These are phyloP conservation scores for Lerema accius DNA, from an alignment of 1,140 invertebrate genomes.

Conservation along the genomic window DNA sequence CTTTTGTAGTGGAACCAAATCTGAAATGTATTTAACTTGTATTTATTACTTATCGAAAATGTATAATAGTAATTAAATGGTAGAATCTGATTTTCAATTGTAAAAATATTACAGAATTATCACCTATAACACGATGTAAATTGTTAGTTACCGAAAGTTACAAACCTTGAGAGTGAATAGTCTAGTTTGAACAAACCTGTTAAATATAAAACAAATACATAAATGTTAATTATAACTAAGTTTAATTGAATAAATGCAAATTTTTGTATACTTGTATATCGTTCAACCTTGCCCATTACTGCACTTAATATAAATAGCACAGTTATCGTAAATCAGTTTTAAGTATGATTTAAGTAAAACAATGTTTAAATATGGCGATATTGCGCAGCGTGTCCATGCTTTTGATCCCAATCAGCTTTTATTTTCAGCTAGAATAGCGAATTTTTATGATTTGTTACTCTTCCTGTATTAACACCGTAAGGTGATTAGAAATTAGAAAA, in stretches of 20 bases:
- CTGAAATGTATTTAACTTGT: constrained; percentile 39
- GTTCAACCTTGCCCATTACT: constrained; percentile 52
- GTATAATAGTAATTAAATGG: constrained; percentile 39
- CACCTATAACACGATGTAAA: constrained; percentile 48
- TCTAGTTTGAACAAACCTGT: constrained; percentile 25
- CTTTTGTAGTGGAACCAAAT: constrained; percentile 52
- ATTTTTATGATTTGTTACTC: constrained; percentile 9
- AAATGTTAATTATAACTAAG: constrained; percentile 60
- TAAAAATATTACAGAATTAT: constrained; percentile 50
- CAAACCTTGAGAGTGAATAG: constrained; percentile 35
- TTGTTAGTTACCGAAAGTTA: constrained; percentile 57
- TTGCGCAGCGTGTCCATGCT: constrained; percentile 37
- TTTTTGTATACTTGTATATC: constrained; percentile 61
- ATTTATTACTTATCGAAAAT: constrained; percentile 38
- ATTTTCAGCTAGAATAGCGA: not conserved
- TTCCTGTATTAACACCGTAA: not conserved
- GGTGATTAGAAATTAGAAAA: not conserved
- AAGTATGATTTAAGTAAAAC: constrained; percentile 23
- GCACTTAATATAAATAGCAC: constrained; percentile 45
- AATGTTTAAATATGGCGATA: constrained; percentile 24
- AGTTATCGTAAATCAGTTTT: constrained; percentile 35
- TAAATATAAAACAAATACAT: constrained; percentile 41
- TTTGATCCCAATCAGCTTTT: constrained; percentile 10
- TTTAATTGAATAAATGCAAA: constrained; percentile 67
- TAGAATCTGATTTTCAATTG: constrained; percentile 35